Evolutionary conservation across 2,113 vertebrate species (phyloP).

Genomic region (Actinemys pallida): DNA sequence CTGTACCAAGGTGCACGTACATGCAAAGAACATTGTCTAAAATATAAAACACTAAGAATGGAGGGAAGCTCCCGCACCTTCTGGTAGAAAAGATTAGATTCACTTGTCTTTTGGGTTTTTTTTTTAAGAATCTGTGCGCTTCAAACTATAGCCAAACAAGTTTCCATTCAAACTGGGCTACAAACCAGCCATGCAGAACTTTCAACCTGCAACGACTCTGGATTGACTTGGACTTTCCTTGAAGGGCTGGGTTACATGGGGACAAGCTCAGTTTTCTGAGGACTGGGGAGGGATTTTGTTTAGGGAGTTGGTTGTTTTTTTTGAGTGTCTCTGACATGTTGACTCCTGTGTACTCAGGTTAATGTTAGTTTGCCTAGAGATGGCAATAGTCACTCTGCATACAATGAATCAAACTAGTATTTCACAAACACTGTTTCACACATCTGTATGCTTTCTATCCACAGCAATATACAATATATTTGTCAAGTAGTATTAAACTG

Average conservation of each 20-base stretch:
- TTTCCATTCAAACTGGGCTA: not conserved
- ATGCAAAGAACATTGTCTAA: not conserved
- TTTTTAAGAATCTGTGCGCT: rapidly evolving
- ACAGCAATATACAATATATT: not conserved
- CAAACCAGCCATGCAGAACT: not conserved
- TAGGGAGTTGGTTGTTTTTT: not conserved
- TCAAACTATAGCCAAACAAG: not conserved
- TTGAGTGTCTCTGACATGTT: not conserved
- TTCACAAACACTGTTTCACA: not conserved
- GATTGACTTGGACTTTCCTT: not conserved
- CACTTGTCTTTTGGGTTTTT: not conserved
- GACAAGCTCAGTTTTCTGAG: not conserved
- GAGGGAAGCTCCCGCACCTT: not conserved
- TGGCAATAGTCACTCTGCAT: not conserved
- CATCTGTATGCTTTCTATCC: not conserved
- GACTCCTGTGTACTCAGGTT: not conserved
- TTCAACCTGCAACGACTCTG: not conserved
- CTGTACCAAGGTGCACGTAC: not conserved
- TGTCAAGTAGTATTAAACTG: not conserved
- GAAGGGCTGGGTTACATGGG: not conserved
- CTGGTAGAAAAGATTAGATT: not conserved
- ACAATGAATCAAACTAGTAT: not conserved
- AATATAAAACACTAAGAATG: slow-evolving; percentile 4
- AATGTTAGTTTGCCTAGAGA: not conserved
- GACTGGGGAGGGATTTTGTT: not conserved